Conservation (phyloP, 2,113 vertebrate genomes). For the Anoplopoma fimbria region DNA sequence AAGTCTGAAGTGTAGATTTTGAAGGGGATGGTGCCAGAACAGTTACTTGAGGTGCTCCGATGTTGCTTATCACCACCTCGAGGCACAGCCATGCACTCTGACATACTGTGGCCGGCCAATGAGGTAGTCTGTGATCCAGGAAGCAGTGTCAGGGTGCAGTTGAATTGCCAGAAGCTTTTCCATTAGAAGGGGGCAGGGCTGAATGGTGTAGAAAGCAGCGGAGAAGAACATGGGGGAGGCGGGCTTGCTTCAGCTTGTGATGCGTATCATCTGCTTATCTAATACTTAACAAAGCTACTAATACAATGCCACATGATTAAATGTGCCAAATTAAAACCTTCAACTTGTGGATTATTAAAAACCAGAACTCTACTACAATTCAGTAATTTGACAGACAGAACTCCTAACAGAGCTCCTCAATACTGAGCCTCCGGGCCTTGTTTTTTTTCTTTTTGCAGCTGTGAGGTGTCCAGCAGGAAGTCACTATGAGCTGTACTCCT, state of each 20-base stretch:
- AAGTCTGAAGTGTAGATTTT: too few species aligned
- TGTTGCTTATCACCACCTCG: background rate
- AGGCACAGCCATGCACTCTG: background rate
- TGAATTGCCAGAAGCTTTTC: too few species aligned
- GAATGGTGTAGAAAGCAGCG: background rate
- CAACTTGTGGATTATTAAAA: background rate
- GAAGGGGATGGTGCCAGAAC: too few species aligned
- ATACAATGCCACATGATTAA: background rate
- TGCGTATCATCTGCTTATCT: background rate
- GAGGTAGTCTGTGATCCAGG: background rate
- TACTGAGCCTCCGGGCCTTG: background rate
- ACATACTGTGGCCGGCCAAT: too few species aligned
- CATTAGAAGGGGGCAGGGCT: background rate
- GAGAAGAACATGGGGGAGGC: background rate
- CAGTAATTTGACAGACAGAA: background rate
- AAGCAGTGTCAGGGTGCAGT: background rate
- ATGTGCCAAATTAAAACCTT: background rate
- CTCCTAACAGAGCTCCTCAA: background rate
- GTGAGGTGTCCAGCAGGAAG: constrained; percentile 27
- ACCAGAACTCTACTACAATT: background rate
- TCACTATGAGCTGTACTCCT: constrained; percentile 45
- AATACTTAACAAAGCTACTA: background rate
- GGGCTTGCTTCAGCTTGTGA: background rate
- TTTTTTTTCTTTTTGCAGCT: constrained; percentile 20
- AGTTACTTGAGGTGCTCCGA: background rate